Evolutionary conservation across 2,888 invertebrate genomes (phyloP).

Genomic region (Andrena hattorfiana): DNA sequence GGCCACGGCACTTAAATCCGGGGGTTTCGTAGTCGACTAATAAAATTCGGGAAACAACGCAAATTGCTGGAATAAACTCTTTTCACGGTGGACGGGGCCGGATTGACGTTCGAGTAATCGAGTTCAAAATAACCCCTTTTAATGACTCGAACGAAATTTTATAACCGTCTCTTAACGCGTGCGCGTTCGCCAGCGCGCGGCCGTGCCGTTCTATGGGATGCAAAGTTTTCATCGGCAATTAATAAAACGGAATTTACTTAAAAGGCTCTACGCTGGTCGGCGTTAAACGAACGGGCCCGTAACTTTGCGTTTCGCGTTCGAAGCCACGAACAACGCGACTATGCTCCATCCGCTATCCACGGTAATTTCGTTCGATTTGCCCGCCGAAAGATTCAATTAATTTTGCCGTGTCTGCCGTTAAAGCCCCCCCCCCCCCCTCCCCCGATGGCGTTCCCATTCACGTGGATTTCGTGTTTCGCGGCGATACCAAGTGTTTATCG

Average conservation of each 20-base stretch:
- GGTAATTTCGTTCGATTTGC: not conserved
- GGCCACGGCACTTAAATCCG: constrained; percentile 13
- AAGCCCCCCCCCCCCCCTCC: too few relatives aligned
- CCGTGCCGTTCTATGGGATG: too few relatives aligned
- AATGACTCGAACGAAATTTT: constrained; percentile 45
- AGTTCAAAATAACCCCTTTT: constrained; percentile 31
- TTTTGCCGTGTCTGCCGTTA: not conserved
- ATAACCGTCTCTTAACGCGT: constrained; percentile 14
- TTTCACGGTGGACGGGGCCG: not conserved
- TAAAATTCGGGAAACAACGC: constrained; percentile 42
- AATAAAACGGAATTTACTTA: constrained; percentile 25
- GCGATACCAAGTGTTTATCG: constrained; percentile 33
- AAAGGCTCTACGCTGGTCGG: not conserved
- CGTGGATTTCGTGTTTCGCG: constrained; percentile 32
- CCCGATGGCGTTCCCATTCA: not conserved
- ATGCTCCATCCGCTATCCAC: too few relatives aligned
- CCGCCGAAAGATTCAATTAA: constrained; percentile 16
- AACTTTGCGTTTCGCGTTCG: not conserved
- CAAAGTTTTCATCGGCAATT: constrained; percentile 31
- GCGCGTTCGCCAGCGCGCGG: not conserved
- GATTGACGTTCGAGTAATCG: constrained; percentile 38
- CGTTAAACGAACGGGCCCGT: constrained; percentile 2
- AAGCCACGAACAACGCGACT: not conserved
- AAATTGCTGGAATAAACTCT: constrained; percentile 27
- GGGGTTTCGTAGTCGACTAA: constrained; percentile 8